Evolutionary conservation across 1,140 invertebrate genomes (phyloP).

Genomic region (Lucilia cuprina): DNA sequence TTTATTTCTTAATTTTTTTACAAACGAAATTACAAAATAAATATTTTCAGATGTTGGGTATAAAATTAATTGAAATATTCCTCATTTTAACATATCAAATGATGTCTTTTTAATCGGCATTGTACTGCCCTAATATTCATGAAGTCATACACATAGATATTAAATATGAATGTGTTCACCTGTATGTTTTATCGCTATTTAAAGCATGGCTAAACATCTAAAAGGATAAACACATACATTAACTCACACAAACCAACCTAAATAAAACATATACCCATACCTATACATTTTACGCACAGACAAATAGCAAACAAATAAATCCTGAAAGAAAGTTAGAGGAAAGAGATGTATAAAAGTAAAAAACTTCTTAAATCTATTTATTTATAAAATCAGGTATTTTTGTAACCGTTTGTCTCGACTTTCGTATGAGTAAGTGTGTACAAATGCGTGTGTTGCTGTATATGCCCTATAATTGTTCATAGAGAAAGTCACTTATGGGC

Average conservation of each 20-base stretch:
- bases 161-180: background rate
- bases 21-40: too few species aligned
- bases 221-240: background rate
- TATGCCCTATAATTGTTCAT: background rate
- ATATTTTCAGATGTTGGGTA: too few species aligned
- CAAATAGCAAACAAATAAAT: background rate
- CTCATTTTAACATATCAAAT: too few species aligned
- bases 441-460: background rate
- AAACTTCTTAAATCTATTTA: background rate
- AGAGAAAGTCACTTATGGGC: too few species aligned
- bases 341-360: background rate
- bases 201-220: background rate
- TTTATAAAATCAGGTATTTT: background rate
- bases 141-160: background rate
- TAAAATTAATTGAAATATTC: too few species aligned
- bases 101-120: too few species aligned
- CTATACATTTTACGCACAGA: background rate
- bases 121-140: too few species aligned
- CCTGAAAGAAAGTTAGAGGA: too few species aligned
- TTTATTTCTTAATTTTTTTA: too few species aligned
- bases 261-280: background rate
- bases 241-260: background rate
- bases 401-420: conserved; percentile 9
- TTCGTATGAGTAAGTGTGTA: background rate
- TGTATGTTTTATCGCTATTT: conserved; percentile 3